phyloP scores from a whole-genome alignment of 2,113 vertebrate species.

The Tetraodon nigroviridis region DNA sequence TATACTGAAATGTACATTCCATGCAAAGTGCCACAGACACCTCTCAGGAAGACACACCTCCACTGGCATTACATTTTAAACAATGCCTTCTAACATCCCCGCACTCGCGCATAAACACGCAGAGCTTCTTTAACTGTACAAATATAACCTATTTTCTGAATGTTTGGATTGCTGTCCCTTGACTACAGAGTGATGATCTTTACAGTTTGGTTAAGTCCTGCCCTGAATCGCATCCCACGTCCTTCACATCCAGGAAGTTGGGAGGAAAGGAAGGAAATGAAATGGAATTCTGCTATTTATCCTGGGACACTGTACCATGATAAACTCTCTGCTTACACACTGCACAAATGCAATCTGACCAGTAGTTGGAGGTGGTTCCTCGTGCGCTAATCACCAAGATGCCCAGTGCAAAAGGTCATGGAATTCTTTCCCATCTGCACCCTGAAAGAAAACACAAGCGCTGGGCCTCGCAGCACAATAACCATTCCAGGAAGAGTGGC shows the following conservation, averaged over 20 bases:
- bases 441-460: constrained; percentile 28
- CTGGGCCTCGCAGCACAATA: constrained; percentile 35
- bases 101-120: not conserved
- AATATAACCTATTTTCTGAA: constrained; percentile 40
- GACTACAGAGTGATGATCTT: constrained; percentile 1
- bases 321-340: constrained; percentile 14
- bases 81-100: not conserved
- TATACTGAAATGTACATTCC: not conserved
- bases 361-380: not conserved
- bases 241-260: constrained; percentile 35
- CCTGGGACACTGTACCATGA: constrained; percentile 15
- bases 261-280: constrained; percentile 49
- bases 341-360: too few relatives aligned
- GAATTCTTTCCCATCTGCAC: constrained; percentile 40
- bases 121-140: constrained; percentile 2
- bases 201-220: not conserved
- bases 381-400: not conserved
- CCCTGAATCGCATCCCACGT: not conserved
- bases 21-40: not conserved
- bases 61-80: not conserved
- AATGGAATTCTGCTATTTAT: constrained; percentile 41
- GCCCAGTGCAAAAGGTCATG: constrained; percentile 27
- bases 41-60: too few relatives aligned
- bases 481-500: constrained; percentile 24
- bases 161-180: not conserved